A percentile compares a stretch with the other conserved stretches of the same genome.
phyloP scores from a whole-genome alignment of 2,888 invertebrate species.

The Odontothrips loti region DNA sequence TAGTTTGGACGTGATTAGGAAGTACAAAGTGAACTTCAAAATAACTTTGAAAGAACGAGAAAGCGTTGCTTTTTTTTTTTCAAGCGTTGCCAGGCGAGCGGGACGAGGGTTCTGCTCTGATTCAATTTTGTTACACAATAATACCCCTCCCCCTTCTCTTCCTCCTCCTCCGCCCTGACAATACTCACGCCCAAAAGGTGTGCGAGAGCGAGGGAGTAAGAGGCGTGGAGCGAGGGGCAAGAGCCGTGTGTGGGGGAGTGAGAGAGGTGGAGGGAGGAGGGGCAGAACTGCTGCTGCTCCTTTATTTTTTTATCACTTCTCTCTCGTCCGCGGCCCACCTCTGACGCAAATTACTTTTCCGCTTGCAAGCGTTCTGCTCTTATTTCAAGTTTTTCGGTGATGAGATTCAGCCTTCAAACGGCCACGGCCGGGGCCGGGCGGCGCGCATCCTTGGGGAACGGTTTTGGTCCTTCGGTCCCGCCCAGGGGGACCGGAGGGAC shows the following conservation, averaged over 20 bases:
- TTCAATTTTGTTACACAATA: conserved; percentile 10
- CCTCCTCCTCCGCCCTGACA: not conserved
- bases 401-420: not conserved
- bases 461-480: no score
- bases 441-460: no score
- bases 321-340: not conserved
- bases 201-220: not conserved
- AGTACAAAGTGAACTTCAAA: no score
- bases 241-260: no score
- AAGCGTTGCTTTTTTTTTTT: no score
- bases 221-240: no score
- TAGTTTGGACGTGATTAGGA: no score
- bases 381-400: not conserved
- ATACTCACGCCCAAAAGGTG: not conserved
- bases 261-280: not conserved
- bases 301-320: not conserved
- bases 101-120: not conserved
- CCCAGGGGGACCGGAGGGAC: no score
- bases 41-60: no score
- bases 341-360: conserved; percentile 10
- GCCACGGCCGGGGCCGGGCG: no score
- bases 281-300: not conserved
- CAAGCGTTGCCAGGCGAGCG: no score
- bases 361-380: not conserved
- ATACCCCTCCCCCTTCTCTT: no score